A percentile compares a stretch with the other conserved stretches of the same genome.
Evolutionary conservation across 2,113 vertebrate species (phyloP).

Genomic region (Neopipo cinnamomea): DNA sequence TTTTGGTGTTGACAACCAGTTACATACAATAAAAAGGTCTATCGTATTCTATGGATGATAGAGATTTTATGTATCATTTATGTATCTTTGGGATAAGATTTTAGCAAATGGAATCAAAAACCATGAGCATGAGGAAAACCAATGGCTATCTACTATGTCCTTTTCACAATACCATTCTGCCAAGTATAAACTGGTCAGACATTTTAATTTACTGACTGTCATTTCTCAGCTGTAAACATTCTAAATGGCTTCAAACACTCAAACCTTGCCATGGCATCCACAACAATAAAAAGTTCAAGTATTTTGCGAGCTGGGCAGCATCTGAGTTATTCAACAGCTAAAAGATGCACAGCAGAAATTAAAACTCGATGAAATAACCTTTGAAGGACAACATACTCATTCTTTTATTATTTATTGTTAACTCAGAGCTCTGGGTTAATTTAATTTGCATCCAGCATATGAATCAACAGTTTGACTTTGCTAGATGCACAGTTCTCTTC

Average conservation of each 20-base stretch:
- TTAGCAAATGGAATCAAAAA: not conserved
- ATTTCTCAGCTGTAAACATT: not conserved
- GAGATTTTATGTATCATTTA: not conserved
- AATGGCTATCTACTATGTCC: not conserved
- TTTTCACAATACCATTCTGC: not conserved
- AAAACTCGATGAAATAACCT: not conserved
- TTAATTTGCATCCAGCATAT: not conserved
- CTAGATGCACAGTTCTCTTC: not conserved
- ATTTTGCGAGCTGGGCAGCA: not conserved
- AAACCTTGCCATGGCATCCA: not conserved
- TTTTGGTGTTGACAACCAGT: not conserved
- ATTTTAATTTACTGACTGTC: not conserved
- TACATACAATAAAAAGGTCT: not conserved
- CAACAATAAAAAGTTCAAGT: not conserved
- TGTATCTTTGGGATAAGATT: not conserved
- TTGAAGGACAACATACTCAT: not conserved
- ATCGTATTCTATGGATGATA: not conserved
- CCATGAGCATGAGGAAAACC: not conserved
- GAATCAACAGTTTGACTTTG: constrained; percentile 4
- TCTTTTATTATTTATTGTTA: not conserved
- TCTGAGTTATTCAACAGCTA: not conserved
- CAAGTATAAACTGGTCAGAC: not conserved
- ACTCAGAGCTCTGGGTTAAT: not conserved
- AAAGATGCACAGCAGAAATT: not conserved
- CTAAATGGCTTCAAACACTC: not conserved